Evolutionary conservation across 2,113 vertebrate genomes (phyloP).

Genomic region (Grammomys surdaster): DNA sequence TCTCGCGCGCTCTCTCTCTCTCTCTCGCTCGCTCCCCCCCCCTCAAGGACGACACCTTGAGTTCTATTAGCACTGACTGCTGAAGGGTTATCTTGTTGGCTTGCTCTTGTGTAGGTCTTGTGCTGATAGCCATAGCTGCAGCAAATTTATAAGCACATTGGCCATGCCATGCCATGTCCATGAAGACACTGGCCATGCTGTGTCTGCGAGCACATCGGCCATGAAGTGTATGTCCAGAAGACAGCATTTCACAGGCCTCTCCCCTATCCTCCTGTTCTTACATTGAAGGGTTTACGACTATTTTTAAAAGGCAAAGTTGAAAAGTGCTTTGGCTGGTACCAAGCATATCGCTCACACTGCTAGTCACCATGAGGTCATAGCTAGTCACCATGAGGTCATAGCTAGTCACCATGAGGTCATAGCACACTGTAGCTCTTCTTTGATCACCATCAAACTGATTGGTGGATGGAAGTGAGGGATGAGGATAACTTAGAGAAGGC

Average conservation of each 20-base stretch:
- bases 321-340: rapidly evolving
- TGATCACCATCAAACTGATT: background rate
- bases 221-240: too few relatives aligned
- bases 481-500: background rate
- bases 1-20: too few relatives aligned
- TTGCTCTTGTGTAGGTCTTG: background rate
- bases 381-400: too few relatives aligned
- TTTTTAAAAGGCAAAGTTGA: background rate
- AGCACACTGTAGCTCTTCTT: background rate
- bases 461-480: background rate
- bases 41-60: background rate
- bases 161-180: too few relatives aligned
- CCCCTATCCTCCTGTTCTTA: too few relatives aligned
- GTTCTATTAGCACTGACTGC: background rate
- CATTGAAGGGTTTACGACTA: background rate
- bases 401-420: background rate
- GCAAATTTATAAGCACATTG: too few relatives aligned
- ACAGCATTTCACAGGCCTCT: background rate
- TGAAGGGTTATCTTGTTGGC: too few relatives aligned
- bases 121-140: too few relatives aligned
- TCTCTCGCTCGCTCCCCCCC: too few relatives aligned
- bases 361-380: too few relatives aligned
- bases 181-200: too few relatives aligned
- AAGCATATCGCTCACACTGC: background rate
- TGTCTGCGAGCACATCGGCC: background rate